A percentile compares a stretch with the other conserved stretches of the same genome.
These are phyloP conservation scores for Zapus hudsonius DNA, from an alignment of 2,113 vertebrate species.

Conservation along the genomic window DNA sequence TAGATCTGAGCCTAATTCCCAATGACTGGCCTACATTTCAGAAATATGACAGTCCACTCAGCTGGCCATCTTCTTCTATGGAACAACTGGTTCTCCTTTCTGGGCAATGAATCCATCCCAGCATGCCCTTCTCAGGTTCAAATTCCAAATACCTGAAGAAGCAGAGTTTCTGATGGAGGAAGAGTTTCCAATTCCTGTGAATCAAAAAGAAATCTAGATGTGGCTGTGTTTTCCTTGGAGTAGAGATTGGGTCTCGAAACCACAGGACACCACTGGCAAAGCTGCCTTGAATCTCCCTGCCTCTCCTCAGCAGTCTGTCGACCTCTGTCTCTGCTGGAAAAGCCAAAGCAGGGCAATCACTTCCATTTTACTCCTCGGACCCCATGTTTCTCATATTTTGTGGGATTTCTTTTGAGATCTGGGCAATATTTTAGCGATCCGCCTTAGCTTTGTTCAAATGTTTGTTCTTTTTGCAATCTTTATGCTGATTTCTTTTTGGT, in stretches of 20 bases:
- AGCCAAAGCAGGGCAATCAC: neutral
- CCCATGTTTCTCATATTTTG: neutral
- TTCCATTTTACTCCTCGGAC: neutral
- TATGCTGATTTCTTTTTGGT: neutral
- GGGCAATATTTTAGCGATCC: neutral
- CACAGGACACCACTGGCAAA: neutral
- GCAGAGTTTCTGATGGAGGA: neutral
- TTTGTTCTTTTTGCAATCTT: constrained; percentile 1
- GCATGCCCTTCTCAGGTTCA: neutral
- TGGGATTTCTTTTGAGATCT: neutral
- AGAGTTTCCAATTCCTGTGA: neutral
- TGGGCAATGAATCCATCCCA: neutral
- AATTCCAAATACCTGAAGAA: neutral
- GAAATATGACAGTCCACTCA: neutral
- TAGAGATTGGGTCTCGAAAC: neutral
- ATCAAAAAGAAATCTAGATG: neutral
- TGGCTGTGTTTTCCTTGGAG: neutral
- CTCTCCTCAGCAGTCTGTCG: neutral
- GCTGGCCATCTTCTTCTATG: neutral
- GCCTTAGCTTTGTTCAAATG: neutral
- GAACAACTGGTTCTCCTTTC: neutral
- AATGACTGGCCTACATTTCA: neutral
- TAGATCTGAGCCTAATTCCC: neutral
- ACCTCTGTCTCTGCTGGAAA: neutral
- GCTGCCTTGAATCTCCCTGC: neutral